Conservation (phyloP, 2,797 vertebrate species). For the Enteromius fasciolatus region DNA sequence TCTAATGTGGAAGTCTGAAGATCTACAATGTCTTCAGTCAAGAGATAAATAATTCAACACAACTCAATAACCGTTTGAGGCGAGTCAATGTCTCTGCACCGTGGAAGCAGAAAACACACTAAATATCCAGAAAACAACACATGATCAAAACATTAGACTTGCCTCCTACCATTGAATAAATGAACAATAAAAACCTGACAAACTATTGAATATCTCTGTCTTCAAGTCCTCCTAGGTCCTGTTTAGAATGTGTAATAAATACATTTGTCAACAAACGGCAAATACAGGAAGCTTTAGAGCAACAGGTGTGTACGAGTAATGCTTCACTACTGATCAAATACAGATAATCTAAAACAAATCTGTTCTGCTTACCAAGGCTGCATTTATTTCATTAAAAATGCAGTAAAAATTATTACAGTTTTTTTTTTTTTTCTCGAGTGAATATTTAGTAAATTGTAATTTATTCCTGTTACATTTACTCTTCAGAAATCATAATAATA, state of each 20-base stretch:
- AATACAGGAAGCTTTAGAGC: neutral
- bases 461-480: too few relatives aligned
- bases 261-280: neutral
- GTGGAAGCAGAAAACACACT: neutral
- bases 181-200: neutral
- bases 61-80: neutral
- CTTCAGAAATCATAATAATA: too few relatives aligned
- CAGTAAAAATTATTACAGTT: neutral
- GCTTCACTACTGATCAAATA: neutral
- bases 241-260: neutral
- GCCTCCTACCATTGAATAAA: neutral
- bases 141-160: neutral
- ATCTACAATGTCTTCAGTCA: neutral
- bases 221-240: neutral
- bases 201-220: neutral
- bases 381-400: neutral
- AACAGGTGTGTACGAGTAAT: neutral
- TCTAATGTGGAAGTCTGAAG: neutral
- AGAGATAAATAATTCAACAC: constrained; percentile 11
- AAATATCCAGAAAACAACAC: neutral
- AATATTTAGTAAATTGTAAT: too few relatives aligned
- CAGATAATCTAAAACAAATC: neutral
- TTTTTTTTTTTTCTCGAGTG: too few relatives aligned
- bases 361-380: too few relatives aligned
- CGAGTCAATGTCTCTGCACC: neutral